These are phyloP conservation scores for Carabus problematicus DNA, from an alignment of 2,888 invertebrate genomes.

Conservation along the genomic window DNA sequence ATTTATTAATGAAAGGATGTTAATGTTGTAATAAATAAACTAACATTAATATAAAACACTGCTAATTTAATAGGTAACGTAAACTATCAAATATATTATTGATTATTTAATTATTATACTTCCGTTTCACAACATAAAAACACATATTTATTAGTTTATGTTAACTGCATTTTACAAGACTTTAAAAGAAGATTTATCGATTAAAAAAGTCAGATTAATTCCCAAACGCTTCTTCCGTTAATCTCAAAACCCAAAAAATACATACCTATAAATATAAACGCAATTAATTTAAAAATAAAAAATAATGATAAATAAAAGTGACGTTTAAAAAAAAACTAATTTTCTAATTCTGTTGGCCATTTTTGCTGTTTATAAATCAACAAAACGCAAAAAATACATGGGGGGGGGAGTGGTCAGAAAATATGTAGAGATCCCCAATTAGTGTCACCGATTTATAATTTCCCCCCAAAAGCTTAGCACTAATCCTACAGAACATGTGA, in stretches of 20 bases:
- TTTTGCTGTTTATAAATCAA: slow-evolving; percentile 30
- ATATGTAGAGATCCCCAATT: slow-evolving; percentile 27
- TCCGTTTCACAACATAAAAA: not conserved
- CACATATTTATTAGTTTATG: not conserved
- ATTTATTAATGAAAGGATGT: no score
- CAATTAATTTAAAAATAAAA: no score
- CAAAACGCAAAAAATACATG: not conserved
- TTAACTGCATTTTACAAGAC: not conserved
- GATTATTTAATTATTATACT: no score
- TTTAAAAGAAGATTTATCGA: not conserved
- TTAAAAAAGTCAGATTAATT: not conserved
- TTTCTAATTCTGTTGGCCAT: slow-evolving; percentile 27
- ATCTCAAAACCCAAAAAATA: no score
- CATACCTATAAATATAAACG: no score
- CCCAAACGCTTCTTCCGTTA: no score
- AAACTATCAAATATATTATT: no score
- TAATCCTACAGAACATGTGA: not conserved
- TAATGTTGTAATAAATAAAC: no score
- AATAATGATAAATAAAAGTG: no score
- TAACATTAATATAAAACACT: no score
- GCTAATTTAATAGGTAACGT: no score
- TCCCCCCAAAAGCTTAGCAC: not conserved
- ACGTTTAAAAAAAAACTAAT: slow-evolving; percentile 15
- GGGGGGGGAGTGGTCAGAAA: slow-evolving; percentile 3
- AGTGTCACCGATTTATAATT: slow-evolving; percentile 34